Conservation (phyloP, 2,888 invertebrate species). For the Thera britannica region DNA sequence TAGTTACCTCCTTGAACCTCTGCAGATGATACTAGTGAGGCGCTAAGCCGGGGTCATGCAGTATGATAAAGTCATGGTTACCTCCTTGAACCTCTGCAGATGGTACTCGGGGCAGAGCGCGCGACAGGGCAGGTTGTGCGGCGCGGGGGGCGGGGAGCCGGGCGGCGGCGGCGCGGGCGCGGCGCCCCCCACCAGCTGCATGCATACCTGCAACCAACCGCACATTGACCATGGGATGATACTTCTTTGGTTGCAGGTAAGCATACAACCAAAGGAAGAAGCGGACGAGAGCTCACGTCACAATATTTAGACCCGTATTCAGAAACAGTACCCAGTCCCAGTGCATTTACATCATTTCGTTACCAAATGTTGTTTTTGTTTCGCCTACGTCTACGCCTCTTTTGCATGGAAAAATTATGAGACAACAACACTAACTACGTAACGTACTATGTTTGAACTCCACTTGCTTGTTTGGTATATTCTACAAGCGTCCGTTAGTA, state of each 20-base stretch:
- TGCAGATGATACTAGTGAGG: too few relatives aligned
- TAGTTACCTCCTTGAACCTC: not conserved
- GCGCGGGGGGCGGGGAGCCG: constrained; percentile 64
- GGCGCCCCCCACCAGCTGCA: constrained; percentile 71
- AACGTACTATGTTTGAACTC: too few relatives aligned
- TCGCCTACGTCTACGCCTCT: too few relatives aligned
- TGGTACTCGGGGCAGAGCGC: constrained; percentile 77
- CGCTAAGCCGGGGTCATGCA: not conserved
- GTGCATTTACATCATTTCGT: too few relatives aligned
- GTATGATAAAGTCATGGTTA: constrained; percentile 30
- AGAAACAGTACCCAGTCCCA: too few relatives aligned
- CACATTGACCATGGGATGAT: not conserved
- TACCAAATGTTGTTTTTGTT: too few relatives aligned
- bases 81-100: constrained; percentile 73
- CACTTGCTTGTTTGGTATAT: too few relatives aligned
- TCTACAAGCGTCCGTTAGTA: too few relatives aligned
- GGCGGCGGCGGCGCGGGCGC: constrained; percentile 67
- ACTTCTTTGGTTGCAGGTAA: not conserved
- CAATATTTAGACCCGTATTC: too few relatives aligned
- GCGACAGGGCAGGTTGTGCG: constrained; percentile 60
- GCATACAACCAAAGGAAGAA: constrained; percentile 7
- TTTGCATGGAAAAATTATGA: too few relatives aligned
- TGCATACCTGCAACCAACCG: constrained; percentile 65
- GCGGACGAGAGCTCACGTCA: not conserved
- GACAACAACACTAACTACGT: too few relatives aligned